Evolutionary conservation across 2,888 invertebrate genomes (phyloP).

Genomic region (Byasa hedistus): DNA sequence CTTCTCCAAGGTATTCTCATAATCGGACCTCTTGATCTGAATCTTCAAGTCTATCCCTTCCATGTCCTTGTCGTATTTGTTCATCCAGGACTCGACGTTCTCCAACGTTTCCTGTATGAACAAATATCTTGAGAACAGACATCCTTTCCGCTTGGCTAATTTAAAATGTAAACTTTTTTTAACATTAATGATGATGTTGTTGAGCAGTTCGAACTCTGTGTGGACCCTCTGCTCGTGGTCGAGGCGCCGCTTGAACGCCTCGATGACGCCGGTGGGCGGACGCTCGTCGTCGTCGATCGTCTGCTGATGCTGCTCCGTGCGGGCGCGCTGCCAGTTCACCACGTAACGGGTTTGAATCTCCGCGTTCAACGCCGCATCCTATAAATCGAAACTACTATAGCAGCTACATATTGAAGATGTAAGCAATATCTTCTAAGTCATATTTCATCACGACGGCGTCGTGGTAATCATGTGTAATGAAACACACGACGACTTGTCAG

Average conservation of each 20-base stretch:
- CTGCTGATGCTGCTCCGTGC: constrained; percentile 57
- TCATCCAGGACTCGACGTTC: constrained; percentile 62
- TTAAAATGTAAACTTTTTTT: constrained; percentile 27
- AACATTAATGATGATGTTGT: constrained; percentile 56
- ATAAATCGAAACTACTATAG: neutral
- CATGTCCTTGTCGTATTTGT: constrained; percentile 64
- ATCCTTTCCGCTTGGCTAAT: no score
- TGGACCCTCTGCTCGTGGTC: constrained; percentile 63
- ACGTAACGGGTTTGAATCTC: constrained; percentile 55
- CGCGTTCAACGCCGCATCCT: constrained; percentile 49
- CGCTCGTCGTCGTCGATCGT: constrained; percentile 45
- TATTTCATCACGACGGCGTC: no score
- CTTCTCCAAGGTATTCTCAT: constrained; percentile 47
- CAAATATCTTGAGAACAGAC: no score
- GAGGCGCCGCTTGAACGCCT: constrained; percentile 48
- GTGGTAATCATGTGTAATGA: no score
- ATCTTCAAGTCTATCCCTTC: constrained; percentile 61
- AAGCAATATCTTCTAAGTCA: no score
- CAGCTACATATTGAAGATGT: no score
- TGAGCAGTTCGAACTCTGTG: constrained; percentile 58
- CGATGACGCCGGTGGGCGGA: constrained; percentile 41
- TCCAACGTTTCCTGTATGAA: constrained; percentile 55
- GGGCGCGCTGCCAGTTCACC: constrained; percentile 57
- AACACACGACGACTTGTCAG: no score
- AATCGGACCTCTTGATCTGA: constrained; percentile 58